Conservation (phyloP, 2,797 vertebrate genomes). For the Melanotaenia parkinsoni region DNA sequence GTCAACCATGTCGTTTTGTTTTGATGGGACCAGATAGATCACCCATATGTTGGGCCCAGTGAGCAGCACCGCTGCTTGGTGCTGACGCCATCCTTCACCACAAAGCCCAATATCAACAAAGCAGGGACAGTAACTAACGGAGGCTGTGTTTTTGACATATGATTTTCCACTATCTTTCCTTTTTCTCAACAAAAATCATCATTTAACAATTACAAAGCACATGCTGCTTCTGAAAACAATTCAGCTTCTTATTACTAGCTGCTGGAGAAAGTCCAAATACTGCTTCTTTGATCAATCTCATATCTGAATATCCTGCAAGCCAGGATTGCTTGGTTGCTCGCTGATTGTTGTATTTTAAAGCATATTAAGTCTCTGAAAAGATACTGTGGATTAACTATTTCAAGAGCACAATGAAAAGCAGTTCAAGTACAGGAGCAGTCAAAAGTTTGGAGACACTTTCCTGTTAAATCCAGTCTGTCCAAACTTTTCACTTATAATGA, state of each 20-base stretch:
- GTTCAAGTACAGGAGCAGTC: too few species aligned
- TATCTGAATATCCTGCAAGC: not conserved
- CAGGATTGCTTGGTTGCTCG: conserved; percentile 11
- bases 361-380: conserved; percentile 25
- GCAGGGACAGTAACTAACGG: conserved; percentile 49
- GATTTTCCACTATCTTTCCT: conserved; percentile 51
- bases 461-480: too few species aligned
- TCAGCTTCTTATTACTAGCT: conserved; percentile 33
- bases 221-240: conserved; percentile 37
- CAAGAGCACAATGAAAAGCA: conserved; percentile 34
- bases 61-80: conserved; percentile 35
- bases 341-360: conserved; percentile 34
- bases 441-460: too few species aligned
- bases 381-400: conserved; percentile 14
- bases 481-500: too few species aligned
- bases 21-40: conserved; percentile 70
- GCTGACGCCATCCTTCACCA: conserved; percentile 55
- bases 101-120: conserved; percentile 60
- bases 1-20: conserved; percentile 61
- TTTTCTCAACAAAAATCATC: conserved; percentile 31
- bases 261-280: conserved; percentile 40
- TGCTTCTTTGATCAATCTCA: conserved; percentile 38
- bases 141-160: conserved; percentile 51
- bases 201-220: conserved; percentile 46
- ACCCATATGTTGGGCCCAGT: conserved; percentile 36